These are phyloP conservation scores for Saccostrea glomerata DNA, from an alignment of 1,140 invertebrate genomes.

Conservation along the genomic window DNA sequence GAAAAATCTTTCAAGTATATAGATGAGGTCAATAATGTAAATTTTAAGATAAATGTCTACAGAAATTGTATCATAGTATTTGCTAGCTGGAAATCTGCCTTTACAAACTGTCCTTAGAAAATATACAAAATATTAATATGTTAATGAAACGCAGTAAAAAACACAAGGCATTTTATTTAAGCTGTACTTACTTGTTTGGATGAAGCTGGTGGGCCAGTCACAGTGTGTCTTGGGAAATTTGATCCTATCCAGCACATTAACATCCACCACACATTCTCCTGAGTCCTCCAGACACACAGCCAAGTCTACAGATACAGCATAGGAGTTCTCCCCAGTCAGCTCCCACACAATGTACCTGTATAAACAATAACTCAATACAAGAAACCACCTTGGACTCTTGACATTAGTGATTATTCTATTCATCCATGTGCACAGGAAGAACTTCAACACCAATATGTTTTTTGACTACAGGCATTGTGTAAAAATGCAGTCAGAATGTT, in stretches of 20 bases:
- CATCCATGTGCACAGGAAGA: too few relatives aligned
- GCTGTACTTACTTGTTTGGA: background rate
- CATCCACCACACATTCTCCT: constrained; percentile 29
- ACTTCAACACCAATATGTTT: too few relatives aligned
- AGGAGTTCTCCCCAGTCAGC: constrained; percentile 24
- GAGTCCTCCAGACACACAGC: constrained; percentile 5
- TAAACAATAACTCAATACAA: background rate
- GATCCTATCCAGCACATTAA: constrained; percentile 27
- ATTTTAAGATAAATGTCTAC: background rate
- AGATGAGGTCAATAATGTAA: background rate
- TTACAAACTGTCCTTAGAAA: too few relatives aligned
- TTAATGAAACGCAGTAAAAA: too few relatives aligned
- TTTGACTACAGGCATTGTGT: background rate
- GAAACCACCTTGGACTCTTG: too few relatives aligned
- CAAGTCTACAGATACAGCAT: constrained; percentile 1
- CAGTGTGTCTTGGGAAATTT: constrained; percentile 39
- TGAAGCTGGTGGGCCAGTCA: background rate
- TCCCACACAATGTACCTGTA: constrained; percentile 42
- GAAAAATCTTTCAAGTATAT: constrained; percentile 13
- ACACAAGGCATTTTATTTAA: too few relatives aligned
- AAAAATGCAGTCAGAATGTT: background rate
- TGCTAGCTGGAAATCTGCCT: too few relatives aligned
- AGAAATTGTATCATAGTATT: too few relatives aligned
- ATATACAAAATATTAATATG: too few relatives aligned
- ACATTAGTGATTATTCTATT: too few relatives aligned